These are phyloP conservation scores for Globodera ellingtonae DNA, from an alignment of 1,140 invertebrate species.

Conservation along the genomic window DNA sequence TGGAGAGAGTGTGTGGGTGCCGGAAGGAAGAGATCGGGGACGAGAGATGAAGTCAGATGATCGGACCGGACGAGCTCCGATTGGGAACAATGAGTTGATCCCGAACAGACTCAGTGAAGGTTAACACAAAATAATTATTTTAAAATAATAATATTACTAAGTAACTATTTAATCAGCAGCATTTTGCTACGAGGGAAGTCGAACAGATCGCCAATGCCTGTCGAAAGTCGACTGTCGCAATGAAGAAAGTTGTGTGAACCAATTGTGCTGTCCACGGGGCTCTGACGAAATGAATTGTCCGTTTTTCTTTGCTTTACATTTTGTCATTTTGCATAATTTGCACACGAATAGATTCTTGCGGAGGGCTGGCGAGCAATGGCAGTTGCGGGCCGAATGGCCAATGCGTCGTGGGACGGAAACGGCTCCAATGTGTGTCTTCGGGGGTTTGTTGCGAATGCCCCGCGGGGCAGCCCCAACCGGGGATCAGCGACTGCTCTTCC, in stretches of 20 bases:
- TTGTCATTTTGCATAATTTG: neutral
- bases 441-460: constrained; percentile 24
- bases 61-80: neutral
- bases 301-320: neutral
- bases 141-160: no score
- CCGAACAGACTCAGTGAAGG: neutral
- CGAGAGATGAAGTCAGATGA: neutral
- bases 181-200: constrained; percentile 27
- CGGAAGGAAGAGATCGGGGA: neutral
- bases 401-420: neutral
- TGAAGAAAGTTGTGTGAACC: constrained; percentile 28
- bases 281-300: constrained; percentile 21
- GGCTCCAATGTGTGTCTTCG: constrained; percentile 8
- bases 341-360: constrained; percentile 16
- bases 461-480: constrained; percentile 4
- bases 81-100: neutral
- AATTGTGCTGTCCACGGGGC: constrained; percentile 24
- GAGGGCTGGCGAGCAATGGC: constrained; percentile 9
- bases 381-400: constrained; percentile 22
- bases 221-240: neutral
- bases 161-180: neutral
- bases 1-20: neutral
- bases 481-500: neutral
- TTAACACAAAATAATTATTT: neutral
- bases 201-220: neutral